Conservation (phyloP, 2,113 vertebrate species). For the Strix uralensis region DNA sequence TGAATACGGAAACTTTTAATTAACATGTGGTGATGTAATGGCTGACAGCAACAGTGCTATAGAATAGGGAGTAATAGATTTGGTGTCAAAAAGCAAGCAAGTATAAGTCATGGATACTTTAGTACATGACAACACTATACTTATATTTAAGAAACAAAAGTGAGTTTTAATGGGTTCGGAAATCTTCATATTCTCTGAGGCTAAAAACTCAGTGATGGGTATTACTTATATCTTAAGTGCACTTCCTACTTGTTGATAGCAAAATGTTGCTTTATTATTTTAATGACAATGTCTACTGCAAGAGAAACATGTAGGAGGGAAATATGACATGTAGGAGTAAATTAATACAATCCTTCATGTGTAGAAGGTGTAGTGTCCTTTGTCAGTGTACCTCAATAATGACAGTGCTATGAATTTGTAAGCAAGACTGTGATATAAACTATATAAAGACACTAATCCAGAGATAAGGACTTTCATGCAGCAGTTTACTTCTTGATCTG, state of each 20-base stretch:
- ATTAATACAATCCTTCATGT: background rate
- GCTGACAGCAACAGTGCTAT: background rate
- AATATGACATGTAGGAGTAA: background rate
- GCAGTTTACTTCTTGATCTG: slow-evolving; percentile 18
- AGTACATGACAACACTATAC: background rate
- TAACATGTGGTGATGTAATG: background rate
- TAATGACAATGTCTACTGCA: background rate
- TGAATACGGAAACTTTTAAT: background rate
- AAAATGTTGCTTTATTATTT: background rate
- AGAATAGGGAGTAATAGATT: background rate
- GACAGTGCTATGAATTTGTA: background rate
- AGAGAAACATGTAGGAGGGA: background rate
- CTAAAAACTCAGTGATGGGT: background rate
- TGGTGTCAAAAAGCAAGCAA: background rate
- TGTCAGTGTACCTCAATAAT: background rate
- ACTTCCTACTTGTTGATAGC: background rate
- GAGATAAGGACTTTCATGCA: background rate
- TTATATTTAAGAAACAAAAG: background rate
- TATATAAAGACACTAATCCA: slow-evolving; percentile 26
- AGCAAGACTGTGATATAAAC: background rate
- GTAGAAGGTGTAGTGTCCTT: background rate
- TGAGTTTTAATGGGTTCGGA: background rate
- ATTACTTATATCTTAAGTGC: background rate
- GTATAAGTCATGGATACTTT: background rate
- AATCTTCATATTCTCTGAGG: background rate